Evolutionary conservation across 2,888 invertebrate species (phyloP), one percentile per base, ranked within the genome.

Genomic region (Alcis repandata): DNA sequence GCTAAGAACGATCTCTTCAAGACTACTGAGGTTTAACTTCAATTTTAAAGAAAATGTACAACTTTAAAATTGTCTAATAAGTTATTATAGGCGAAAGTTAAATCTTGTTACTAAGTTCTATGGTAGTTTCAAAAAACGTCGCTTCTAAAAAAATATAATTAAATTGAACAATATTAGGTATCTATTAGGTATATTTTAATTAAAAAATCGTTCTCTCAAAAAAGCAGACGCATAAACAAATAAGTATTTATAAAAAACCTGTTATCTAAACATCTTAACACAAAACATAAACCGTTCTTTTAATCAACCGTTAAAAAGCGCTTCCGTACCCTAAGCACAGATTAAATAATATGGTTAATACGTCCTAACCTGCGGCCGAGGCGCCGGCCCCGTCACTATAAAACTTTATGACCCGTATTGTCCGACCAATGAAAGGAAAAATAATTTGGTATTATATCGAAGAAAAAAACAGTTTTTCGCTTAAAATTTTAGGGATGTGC

Each of bases 331-430:
- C 54, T 52, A 56, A 52, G 22, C 51, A 36, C 19, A 36, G 19
- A 51, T 36, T 36, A 49, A 33, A 33, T 33, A 49, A 32, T 13
- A 27, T 27, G 27, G 27, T 27, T 27, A 27, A 2, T 27, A 27
- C 32, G 27, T 9, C 36, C 45, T 48, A 27, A 49, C 62, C 56
- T 33, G 19, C 10, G 6, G 22, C 13, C 13, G 51, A 43, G n/a
- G 22, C 48, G 77, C 71, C 71, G 67, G 61, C 20, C 74, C 60
- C 46, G 60, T 51, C 63, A 62, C 82, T 73, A 87, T 86, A 87
- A 87, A 88, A 88, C 75, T 88, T 88, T 88, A 87, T 85, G 86
- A 79, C 72, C 79, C 84, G 80, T 84, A 86, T 87, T 87, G 86
- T 87, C 84, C 85, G 78, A 75, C 74, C 83, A 83, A 82, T 83